Evolutionary conservation across 2,797 vertebrate species (phyloP), one percentile per base, ranked within the genome.

Genomic region (Leucoraja ocellata): DNA sequence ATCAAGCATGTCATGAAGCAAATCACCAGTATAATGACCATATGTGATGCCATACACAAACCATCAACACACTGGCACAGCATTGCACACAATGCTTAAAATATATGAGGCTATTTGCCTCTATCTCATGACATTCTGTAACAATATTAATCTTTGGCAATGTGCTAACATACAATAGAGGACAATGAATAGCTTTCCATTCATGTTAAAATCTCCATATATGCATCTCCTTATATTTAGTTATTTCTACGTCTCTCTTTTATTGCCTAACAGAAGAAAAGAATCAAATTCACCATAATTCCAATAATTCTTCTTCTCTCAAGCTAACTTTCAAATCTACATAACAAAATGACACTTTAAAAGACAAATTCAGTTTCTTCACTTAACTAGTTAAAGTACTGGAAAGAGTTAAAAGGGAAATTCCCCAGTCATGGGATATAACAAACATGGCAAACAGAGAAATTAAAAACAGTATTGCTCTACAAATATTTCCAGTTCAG

Each of bases 31-130:
- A 46, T 76, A 93, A 94, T 94, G 77, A 68, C 63, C 68, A 93
- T 25, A 46, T 93, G 54, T 77, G 74, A 94, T 65, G 94, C 93
- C 94, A 94, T 46, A n/a, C 93, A 5, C 93, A 94, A 9, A 93
- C 94, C 94, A 81, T 84, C 58, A 93, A 94, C 93, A 73, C 73
- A 80, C 1, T 61, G 73, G 25, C 36, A 80, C 91, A 93, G 91
- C 93, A 93, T 0, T 68, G 21, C 14, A 92, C 90, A 92, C 90
- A 74, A 36, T 28, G 39, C 14, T 76, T 46, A 11, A 46, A 54
- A 76, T 25, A 46, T 92, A 73, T 23, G 36, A 91, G 46, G 58
- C 21, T 36, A 63, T 32, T 84, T 58, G 5, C 61, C 11, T 71
- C 54, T 74, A 68, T 46, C 68, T 74, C 23, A 39, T 28, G 23